phyloP scores from a whole-genome alignment of 2,797 vertebrate species.

The Margarornis squamiger region DNA sequence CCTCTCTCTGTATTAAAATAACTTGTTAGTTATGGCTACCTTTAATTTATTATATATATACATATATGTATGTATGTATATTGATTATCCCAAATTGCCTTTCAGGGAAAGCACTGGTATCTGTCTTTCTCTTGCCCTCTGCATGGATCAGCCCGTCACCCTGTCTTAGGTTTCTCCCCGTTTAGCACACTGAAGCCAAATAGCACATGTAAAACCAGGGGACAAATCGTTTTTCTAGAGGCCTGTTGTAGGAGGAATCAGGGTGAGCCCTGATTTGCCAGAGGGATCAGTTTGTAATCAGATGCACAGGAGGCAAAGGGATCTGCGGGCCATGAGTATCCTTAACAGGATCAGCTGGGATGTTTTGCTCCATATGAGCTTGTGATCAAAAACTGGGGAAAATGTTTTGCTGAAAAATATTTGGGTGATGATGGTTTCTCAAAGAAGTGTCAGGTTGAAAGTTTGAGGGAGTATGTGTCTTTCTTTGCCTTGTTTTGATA shows the following conservation, averaged over 20 bases:
- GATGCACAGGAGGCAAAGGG: background rate
- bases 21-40: background rate
- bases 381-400: background rate
- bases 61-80: background rate
- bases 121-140: background rate
- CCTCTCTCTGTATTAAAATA: background rate
- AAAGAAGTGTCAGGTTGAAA: background rate
- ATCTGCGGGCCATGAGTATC: background rate
- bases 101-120: background rate
- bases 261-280: background rate
- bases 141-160: background rate
- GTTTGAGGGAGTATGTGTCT: background rate
- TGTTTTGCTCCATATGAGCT: background rate
- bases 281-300: background rate
- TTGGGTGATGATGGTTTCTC: background rate
- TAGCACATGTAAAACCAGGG: background rate
- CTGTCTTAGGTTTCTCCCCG: background rate
- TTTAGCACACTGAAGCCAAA: background rate
- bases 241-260: rapidly evolving
- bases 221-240: background rate
- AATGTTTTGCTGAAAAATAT: background rate
- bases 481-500: background rate
- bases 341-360: background rate
- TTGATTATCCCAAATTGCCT: background rate
- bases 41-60: background rate